Conservation (phyloP, 2,888 invertebrate genomes). For the Dugesia japonica region DNA sequence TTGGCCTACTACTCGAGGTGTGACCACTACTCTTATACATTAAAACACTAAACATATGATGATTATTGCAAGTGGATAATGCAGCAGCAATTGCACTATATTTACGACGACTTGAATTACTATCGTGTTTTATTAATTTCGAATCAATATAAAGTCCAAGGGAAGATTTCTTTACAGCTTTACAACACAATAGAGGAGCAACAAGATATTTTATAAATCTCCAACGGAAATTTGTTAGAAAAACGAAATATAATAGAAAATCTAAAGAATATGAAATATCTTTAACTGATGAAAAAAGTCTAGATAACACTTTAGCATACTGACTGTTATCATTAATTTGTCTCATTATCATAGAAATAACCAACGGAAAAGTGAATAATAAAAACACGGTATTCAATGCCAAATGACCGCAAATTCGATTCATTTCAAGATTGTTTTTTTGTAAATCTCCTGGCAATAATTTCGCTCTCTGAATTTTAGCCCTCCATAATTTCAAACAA, state of each 20-base stretch:
- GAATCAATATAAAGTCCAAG: background rate
- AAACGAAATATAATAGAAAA: constrained; percentile 34
- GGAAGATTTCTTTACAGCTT: background rate
- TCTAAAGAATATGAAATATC: constrained; percentile 32
- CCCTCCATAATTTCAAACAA: constrained; percentile 22
- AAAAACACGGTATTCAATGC: constrained; percentile 32
- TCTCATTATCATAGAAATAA: constrained; percentile 25
- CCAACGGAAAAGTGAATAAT: constrained; percentile 30
- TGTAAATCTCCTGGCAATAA: constrained; percentile 25
- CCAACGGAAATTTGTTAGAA: constrained; percentile 33
- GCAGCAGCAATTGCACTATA: background rate
- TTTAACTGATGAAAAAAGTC: constrained; percentile 34
- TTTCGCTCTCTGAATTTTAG: constrained; percentile 7
- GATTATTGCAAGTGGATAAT: constrained; percentile 1
- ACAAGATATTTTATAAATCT: constrained; percentile 28
- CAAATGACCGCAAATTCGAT: constrained; percentile 31
- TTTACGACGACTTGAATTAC: constrained; percentile 13
- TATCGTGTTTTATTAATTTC: background rate
- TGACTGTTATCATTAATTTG: background rate
- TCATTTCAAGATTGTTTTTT: constrained; percentile 29
- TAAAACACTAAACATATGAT: constrained; percentile 15
- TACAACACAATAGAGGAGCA: background rate
- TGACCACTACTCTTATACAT: background rate
- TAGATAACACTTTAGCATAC: constrained; percentile 16
- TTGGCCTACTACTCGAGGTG: background rate